Evolutionary conservation across 2,888 invertebrate genomes (phyloP).

Genomic region (Xestobium rufovillosum): DNA sequence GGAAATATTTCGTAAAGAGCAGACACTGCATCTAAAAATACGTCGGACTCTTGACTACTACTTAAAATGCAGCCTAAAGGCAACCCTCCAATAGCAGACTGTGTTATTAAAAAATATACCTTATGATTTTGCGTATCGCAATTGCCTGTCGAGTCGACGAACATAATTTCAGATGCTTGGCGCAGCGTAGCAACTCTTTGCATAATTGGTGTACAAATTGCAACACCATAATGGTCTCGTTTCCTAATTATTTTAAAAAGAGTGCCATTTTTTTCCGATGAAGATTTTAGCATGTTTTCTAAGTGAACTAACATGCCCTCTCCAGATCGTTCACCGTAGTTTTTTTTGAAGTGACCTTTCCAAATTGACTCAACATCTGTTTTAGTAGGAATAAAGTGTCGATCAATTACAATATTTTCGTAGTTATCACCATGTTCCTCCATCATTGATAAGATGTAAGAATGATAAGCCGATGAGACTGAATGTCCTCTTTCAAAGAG

Average conservation of each 20-base stretch:
- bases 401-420: slow-evolving; percentile 5
- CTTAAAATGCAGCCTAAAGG: slow-evolving; percentile 1
- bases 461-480: slow-evolving; percentile 5
- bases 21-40: not conserved
- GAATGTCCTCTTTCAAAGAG: slow-evolving; percentile 5
- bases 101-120: slow-evolving; percentile 1
- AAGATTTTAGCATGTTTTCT: not conserved
- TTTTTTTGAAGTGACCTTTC: slow-evolving; percentile 4
- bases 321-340: slow-evolving; percentile 5
- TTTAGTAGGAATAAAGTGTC: slow-evolving; percentile 7
- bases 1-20: slow-evolving; percentile 1
- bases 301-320: slow-evolving; percentile 3
- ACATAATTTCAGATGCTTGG: slow-evolving; percentile 1
- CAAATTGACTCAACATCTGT: slow-evolving; percentile 4
- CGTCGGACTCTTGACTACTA: not conserved
- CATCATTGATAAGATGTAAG: slow-evolving; percentile 5
- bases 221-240: not conserved
- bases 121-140: no score
- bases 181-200: slow-evolving; percentile 1
- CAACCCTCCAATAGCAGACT: not conserved
- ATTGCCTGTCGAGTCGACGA: slow-evolving; percentile 1
- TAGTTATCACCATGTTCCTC: slow-evolving; percentile 5
- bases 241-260: not conserved
- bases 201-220: not conserved
- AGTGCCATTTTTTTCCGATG: slow-evolving; percentile 1